A percentile compares a stretch with the other conserved stretches of the same genome.
Evolutionary conservation across 1,140 invertebrate genomes (phyloP).

Genomic region (Achatina immaculata): DNA sequence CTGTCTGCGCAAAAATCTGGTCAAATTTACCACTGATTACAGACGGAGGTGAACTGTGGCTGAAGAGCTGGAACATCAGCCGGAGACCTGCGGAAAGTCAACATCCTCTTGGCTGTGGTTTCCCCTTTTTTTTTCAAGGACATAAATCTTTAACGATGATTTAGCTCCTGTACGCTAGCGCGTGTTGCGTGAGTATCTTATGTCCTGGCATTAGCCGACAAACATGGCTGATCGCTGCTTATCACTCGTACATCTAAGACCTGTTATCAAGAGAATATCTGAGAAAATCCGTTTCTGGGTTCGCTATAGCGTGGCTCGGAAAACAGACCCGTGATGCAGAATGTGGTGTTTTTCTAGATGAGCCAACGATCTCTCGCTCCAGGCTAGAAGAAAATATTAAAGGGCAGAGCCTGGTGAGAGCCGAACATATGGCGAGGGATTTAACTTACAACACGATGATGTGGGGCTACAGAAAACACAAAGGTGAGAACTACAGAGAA

Average conservation of each 20-base stretch:
- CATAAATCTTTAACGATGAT: no score
- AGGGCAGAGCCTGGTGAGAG: not conserved
- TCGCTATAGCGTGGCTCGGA: not conserved
- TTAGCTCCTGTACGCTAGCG: no score
- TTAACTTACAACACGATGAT: no score
- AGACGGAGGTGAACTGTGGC: no score
- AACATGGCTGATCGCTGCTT: not conserved
- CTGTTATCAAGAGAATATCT: not conserved
- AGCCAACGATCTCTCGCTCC: not conserved
- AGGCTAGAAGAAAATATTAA: not conserved
- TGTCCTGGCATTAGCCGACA: not conserved
- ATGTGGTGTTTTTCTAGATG: slow-evolving; percentile 3
- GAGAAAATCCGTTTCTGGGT: not conserved
- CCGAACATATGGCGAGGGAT: not conserved
- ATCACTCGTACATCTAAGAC: not conserved
- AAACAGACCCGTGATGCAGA: not conserved
- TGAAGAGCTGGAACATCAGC: no score
- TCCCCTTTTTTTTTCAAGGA: no score
- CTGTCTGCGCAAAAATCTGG: no score
- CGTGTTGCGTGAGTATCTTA: not conserved
- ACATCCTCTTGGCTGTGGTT: no score
- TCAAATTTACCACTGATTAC: no score
- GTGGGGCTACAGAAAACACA: no score
- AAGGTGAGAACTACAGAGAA: no score
- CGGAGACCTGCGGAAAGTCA: no score